These are phyloP conservation scores for Halictus quadricinctus DNA, from an alignment of 2,888 invertebrate genomes.

Conservation along the genomic window DNA sequence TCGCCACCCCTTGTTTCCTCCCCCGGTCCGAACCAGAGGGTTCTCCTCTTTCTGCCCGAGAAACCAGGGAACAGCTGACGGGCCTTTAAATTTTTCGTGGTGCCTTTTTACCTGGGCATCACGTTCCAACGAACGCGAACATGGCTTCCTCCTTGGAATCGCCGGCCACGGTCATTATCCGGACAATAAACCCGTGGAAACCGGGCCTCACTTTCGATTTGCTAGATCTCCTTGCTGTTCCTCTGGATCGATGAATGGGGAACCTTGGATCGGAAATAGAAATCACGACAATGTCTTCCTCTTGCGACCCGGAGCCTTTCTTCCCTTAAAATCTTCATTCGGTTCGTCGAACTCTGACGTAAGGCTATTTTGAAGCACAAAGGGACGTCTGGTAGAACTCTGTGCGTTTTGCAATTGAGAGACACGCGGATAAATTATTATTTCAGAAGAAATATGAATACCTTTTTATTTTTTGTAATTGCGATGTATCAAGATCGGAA, in stretches of 20 bases:
- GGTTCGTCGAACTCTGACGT: neutral
- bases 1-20: slow-evolving; percentile 37
- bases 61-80: slow-evolving; percentile 63
- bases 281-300: neutral
- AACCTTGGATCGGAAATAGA: neutral
- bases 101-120: slow-evolving; percentile 61
- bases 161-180: slow-evolving; percentile 46
- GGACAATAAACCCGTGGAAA: slow-evolving; percentile 49
- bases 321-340: neutral
- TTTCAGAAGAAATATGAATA: too few relatives aligned
- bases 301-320: neutral
- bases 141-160: slow-evolving; percentile 40
- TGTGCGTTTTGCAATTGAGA: too few relatives aligned
- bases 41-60: slow-evolving; percentile 29
- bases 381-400: neutral
- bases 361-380: neutral
- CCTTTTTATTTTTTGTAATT: too few relatives aligned
- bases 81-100: slow-evolving; percentile 56
- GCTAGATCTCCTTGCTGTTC: neutral
- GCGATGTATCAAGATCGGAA: too few relatives aligned
- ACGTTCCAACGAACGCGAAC: slow-evolving; percentile 43
- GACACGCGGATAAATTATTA: too few relatives aligned
- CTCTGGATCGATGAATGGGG: slow-evolving; percentile 11
- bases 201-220: slow-evolving; percentile 39
- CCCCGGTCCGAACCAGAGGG: slow-evolving; percentile 15